These are phyloP conservation scores for Euborellia annulipes DNA, from an alignment of 1,140 invertebrate genomes.

Conservation along the genomic window DNA sequence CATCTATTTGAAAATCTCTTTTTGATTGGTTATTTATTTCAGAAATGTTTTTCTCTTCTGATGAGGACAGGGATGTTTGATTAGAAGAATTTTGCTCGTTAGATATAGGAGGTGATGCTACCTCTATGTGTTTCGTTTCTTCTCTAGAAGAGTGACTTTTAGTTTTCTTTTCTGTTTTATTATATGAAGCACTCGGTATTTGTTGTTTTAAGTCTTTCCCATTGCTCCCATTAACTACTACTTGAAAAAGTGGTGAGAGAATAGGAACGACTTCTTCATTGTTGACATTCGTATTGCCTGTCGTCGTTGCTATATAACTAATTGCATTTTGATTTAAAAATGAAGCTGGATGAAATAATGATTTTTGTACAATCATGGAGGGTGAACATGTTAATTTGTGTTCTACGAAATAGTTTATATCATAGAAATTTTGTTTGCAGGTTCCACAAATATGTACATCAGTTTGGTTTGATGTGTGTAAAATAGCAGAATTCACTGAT, in stretches of 20 bases:
- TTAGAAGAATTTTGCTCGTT: not conserved
- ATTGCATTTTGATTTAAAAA: not conserved
- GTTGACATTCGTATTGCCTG: not conserved
- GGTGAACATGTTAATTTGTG: conserved; percentile 23
- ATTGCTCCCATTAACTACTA: not conserved
- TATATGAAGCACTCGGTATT: not conserved
- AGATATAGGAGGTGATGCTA: conserved; percentile 2
- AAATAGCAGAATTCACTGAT: not conserved
- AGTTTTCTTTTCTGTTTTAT: not conserved
- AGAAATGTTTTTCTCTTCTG: conserved; percentile 2
- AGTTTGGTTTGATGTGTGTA: conserved; percentile 2
- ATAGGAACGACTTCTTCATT: not conserved
- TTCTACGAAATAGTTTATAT: conserved; percentile 21
- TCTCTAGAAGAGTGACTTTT: not conserved
- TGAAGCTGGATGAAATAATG: not conserved
- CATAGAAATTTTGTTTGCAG: conserved; percentile 21
- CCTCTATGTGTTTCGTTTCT: not conserved
- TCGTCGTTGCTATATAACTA: not conserved
- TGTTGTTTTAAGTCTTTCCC: not conserved
- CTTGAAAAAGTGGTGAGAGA: not conserved
- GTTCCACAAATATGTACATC: conserved; percentile 26
- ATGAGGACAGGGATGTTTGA: not conserved
- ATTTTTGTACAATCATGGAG: not conserved
- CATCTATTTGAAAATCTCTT: conserved; percentile 11
- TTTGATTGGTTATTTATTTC: conserved; percentile 4